Percentiles rank a stretch among this genome's conserved stretches.
These are phyloP conservation scores for Lophotriccus pileatus DNA, from an alignment of 2,797 vertebrate species.

Conservation along the genomic window DNA sequence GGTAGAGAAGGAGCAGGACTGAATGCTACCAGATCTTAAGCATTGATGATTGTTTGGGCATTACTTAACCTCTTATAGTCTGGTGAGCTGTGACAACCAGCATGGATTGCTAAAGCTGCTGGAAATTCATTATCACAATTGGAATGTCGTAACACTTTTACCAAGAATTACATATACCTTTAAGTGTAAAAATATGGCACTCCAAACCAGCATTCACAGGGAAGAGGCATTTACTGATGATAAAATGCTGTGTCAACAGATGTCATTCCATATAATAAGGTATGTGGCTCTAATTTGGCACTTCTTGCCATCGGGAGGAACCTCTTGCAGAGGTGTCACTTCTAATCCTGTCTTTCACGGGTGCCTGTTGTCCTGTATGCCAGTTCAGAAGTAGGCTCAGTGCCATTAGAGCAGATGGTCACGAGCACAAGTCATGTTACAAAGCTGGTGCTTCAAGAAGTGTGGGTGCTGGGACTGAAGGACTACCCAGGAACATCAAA, in stretches of 20 bases:
- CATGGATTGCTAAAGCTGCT: not conserved
- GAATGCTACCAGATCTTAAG: not conserved
- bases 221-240: not conserved
- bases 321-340: constrained; percentile 30
- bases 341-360: constrained; percentile 9
- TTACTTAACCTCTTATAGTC: not conserved
- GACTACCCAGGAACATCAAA: not conserved
- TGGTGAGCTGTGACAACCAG: not conserved
- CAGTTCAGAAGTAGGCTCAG: not conserved
- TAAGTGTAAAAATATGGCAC: not conserved
- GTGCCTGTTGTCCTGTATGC: not conserved
- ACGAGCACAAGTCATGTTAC: not conserved
- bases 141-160: not conserved
- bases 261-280: not conserved
- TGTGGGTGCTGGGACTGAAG: not conserved
- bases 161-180: not conserved
- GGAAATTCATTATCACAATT: not conserved
- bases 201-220: not conserved
- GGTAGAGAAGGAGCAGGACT: not conserved
- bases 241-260: not conserved
- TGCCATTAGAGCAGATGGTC: constrained; percentile 58
- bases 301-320: not conserved
- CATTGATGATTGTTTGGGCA: not conserved
- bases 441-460: not conserved
- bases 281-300: not conserved